These are phyloP conservation scores for Drosophila mauritiana DNA, from an alignment of 1,140 invertebrate genomes.

Conservation along the genomic window DNA sequence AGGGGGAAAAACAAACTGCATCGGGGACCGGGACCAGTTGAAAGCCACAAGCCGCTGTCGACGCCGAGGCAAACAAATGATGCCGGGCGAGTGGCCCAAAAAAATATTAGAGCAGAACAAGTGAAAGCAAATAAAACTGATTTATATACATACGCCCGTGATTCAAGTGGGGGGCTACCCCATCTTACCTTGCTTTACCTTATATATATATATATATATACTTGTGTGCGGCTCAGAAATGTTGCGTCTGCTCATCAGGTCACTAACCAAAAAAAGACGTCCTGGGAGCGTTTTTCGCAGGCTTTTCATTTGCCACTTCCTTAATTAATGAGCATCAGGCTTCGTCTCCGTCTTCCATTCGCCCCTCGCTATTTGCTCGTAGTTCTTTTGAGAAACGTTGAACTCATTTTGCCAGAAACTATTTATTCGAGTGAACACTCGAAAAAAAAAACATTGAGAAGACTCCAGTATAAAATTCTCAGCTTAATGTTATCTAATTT, in stretches of 20 bases:
- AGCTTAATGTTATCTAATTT: too few species aligned
- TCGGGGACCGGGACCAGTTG: constrained; percentile 42
- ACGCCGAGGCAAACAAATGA: constrained; percentile 68
- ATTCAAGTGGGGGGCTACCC: constrained; percentile 2
- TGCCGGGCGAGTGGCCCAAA: constrained; percentile 52
- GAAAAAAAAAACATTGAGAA: constrained; percentile 1
- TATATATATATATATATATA: constrained; percentile 1
- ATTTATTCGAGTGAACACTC: constrained; percentile 68
- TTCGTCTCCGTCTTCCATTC: constrained; percentile 32
- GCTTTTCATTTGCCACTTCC: constrained; percentile 81
- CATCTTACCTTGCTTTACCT: background rate
- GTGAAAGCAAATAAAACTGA: constrained; percentile 81
- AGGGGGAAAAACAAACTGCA: constrained; percentile 48
- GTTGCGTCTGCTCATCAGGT: constrained; percentile 45
- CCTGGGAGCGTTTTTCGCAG: constrained; percentile 71
- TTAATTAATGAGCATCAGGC: constrained; percentile 78
- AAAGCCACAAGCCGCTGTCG: constrained; percentile 66
- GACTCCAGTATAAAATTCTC: background rate
- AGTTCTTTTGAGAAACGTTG: constrained; percentile 74
- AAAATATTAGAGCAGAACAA: constrained; percentile 72
- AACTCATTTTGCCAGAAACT: constrained; percentile 73
- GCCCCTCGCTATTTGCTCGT: constrained; percentile 63
- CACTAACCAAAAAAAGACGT: constrained; percentile 49
- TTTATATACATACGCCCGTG: constrained; percentile 56
- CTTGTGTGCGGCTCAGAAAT: constrained; percentile 14